Base-by-base conservation (phyloP, 2,888 invertebrate species). In the Agrochola litura region DNA sequence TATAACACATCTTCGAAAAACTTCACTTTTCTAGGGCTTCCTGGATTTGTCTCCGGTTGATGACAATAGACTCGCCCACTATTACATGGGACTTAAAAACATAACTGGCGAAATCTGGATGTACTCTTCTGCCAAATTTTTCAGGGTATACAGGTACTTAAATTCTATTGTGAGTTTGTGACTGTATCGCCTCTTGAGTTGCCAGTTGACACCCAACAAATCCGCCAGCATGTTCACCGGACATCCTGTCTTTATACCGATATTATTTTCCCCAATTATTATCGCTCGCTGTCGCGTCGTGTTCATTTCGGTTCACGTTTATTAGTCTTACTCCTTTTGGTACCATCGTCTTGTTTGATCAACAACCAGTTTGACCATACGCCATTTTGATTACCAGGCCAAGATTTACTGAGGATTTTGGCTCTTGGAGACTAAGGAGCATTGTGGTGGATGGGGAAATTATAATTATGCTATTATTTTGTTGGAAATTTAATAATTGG, bases 281-380 rank as follows among this genome's bases (percentile, higher is more conserved):
- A 81, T 77, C 77, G 61, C 46, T 41, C 30, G 65, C 81, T 71
- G 70, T 68, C 43, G 79, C 56, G 52, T 86, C 67, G 80, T 76
- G 76, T 77, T 79, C 78, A 81, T 82, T 86, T 80, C 52, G 61
- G 69, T 77, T 56, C 76, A 77, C 74, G 69, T 80, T 76, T 86
- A 79, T 81, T 78, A 75, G 81, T 77, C 76, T 79, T 76, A 30
- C 74, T 78, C 61, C 76, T 82, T 85, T 86, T 86, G 63, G 52
- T 30, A 14, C 69, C 60, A 41, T 68, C 67, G 60, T 75, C 78
- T 71, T 73, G 86, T 80, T 82, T 86, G 80, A 82, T 84, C 79
- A 84, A 71, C 70, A 82, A 88, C 87, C 83, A 83, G 88, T 88
- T 83, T 73, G 63, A 43, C 60, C 81, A 73, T 79, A 79, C 82